Evolutionary conservation across 2,888 invertebrate genomes (phyloP).

Genomic region (Tuta absoluta): DNA sequence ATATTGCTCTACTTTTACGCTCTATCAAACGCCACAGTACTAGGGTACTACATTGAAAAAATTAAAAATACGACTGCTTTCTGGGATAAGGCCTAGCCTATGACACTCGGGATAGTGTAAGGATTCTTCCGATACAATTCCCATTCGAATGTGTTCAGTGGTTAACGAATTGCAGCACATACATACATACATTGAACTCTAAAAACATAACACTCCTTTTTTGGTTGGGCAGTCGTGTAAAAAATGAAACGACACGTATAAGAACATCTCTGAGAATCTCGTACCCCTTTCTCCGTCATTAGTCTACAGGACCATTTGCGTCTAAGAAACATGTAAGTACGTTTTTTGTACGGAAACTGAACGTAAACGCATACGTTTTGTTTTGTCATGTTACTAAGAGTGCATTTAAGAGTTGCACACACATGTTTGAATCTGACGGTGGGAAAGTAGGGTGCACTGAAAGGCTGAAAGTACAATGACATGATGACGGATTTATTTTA

Average conservation of each 20-base stretch:
- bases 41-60: too few relatives aligned
- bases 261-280: conserved; percentile 26
- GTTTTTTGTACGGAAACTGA: conserved; percentile 17
- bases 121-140: too few relatives aligned
- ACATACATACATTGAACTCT: too few relatives aligned
- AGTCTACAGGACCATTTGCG: conserved; percentile 28
- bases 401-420: not conserved
- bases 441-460: conserved; percentile 19
- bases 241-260: not conserved
- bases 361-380: conserved; percentile 14
- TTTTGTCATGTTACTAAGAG: not conserved
- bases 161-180: too few relatives aligned
- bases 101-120: too few relatives aligned
- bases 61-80: too few relatives aligned
- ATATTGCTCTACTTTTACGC: too few relatives aligned
- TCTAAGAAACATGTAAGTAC: conserved; percentile 22
- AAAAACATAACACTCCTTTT: too few relatives aligned
- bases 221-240: too few relatives aligned
- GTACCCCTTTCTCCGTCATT: conserved; percentile 41
- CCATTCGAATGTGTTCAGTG: too few relatives aligned
- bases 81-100: too few relatives aligned
- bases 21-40: too few relatives aligned
- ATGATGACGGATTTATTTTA: conserved; percentile 19
- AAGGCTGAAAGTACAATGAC: conserved; percentile 1
- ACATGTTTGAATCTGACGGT: conserved; percentile 9